Conservation (phyloP, 2,113 vertebrate genomes). For the Aythya baeri region DNA sequence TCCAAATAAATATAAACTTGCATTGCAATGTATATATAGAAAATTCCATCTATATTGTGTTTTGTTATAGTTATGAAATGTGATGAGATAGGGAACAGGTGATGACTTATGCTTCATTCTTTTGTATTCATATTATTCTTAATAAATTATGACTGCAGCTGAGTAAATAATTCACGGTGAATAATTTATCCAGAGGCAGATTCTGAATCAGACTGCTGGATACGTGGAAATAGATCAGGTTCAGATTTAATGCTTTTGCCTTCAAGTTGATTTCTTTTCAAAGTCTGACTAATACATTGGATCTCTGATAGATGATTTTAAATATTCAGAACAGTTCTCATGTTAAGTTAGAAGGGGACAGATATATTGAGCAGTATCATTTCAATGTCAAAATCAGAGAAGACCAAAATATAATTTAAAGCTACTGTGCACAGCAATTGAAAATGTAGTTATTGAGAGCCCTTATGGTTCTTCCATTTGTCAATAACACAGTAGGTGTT, state of each 20-base stretch:
- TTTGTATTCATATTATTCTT: background rate
- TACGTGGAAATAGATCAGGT: background rate
- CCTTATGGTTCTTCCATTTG: background rate
- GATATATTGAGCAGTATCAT: background rate
- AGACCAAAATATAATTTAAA: background rate
- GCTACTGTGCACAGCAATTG: background rate
- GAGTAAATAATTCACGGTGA: conserved; percentile 46
- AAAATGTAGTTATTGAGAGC: background rate
- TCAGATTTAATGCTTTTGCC: background rate
- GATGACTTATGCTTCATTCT: background rate
- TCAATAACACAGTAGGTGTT: background rate
- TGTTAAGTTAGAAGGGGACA: background rate
- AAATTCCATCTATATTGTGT: background rate
- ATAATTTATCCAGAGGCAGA: conserved; percentile 26
- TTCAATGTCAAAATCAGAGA: conserved; percentile 1
- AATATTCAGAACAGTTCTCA: background rate
- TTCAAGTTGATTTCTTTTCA: conserved; percentile 23
- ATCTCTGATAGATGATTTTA: background rate
- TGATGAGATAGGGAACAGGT: background rate
- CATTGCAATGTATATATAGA: background rate
- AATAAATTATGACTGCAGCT: conserved; percentile 34
- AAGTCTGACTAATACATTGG: conserved; percentile 12
- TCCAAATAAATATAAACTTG: background rate
- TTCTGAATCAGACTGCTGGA: background rate
- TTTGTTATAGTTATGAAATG: conserved; percentile 26